A percentile compares a stretch with the other conserved stretches of the same genome.
These are phyloP conservation scores for Cylloceria caligata DNA, from an alignment of 2,888 invertebrate species.

Conservation along the genomic window DNA sequence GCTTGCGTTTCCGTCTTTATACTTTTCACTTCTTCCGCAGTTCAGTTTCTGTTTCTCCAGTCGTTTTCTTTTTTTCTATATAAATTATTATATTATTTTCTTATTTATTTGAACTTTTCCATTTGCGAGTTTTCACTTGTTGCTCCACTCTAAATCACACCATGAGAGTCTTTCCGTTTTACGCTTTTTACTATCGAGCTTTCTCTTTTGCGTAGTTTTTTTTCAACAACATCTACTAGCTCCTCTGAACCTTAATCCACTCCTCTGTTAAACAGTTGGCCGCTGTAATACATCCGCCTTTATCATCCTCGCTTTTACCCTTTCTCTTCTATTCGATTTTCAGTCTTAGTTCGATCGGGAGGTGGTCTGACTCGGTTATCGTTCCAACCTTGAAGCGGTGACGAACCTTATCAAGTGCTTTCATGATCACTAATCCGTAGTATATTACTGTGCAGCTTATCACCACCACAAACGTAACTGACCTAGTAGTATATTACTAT, in stretches of 20 bases:
- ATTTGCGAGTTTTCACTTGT: not conserved
- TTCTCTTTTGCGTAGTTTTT: not conserved
- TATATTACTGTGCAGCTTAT: not conserved
- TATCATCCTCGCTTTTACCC: not conserved
- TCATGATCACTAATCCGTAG: not conserved
- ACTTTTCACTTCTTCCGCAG: not conserved
- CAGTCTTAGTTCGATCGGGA: not conserved
- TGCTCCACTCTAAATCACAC: not conserved
- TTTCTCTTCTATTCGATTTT: not conserved
- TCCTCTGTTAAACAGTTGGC: not conserved
- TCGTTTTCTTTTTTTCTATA: slow-evolving; percentile 10
- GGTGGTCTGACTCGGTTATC: not conserved
- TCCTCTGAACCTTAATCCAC: not conserved
- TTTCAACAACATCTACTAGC: not conserved
- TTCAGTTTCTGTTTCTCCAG: not conserved
- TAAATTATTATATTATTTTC: not conserved
- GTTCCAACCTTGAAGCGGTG: not conserved
- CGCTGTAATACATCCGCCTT: not conserved
- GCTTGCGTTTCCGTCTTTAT: slow-evolving; percentile 13
- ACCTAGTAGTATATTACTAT: not conserved
- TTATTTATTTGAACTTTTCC: not conserved
- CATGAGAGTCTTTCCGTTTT: not conserved
- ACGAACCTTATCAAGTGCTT: not conserved
- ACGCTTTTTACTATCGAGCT: not conserved
- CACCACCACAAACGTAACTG: not conserved